Evolutionary conservation across 2,113 vertebrate species (phyloP), one percentile per base, ranked within the genome.

Genomic region (Sminthopsis crassicaudata): DNA sequence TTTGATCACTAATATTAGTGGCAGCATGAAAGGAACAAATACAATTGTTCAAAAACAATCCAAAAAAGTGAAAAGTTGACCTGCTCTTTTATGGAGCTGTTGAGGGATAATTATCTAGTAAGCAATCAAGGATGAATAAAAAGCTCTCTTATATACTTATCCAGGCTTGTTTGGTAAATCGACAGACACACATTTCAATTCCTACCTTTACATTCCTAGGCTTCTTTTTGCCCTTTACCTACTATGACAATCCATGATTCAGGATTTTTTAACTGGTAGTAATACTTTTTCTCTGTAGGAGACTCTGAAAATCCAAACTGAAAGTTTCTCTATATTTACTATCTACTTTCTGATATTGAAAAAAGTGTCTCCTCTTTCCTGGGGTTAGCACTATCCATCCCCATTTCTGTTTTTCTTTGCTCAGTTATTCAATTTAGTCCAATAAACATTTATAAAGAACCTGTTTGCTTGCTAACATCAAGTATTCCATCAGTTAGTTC

Each of bases 81-180:
- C 84, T 91, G 52, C 67, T 55, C 76, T 94, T 95, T 95, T 55
- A 94, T 90, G 84, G 92, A 57, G 53, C 48, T 57, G 30, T 23
- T 48, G 23, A 92, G 22, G 93, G 46, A 88, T 22, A 92, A 91
- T 42, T 48, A 94, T 26, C 53, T 91, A 24, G 26, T 91, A 46
- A 76, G 91, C 46, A 76, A 26, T 36, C 92, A 53, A 95, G 24
- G 93, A 16, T 67, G 30, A 67, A n/a, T 67, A 67, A 67, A 67
- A 67, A 67, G 3, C 14, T 36, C 12, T 67, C 36, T 67, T 67
- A 3, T 67, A 16, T 67, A 67, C 30, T 67, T 67, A 30, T 67
- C 12, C 60, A 67, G 11, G 53, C 53, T 54, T 54, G 25, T 84
- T 5, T 8, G 27, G 30, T n/a, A 46, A 48, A 8, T 90, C 89